phyloP scores from a whole-genome alignment of 2,113 vertebrate genomes.

The Austrofundulus limnaeus region DNA sequence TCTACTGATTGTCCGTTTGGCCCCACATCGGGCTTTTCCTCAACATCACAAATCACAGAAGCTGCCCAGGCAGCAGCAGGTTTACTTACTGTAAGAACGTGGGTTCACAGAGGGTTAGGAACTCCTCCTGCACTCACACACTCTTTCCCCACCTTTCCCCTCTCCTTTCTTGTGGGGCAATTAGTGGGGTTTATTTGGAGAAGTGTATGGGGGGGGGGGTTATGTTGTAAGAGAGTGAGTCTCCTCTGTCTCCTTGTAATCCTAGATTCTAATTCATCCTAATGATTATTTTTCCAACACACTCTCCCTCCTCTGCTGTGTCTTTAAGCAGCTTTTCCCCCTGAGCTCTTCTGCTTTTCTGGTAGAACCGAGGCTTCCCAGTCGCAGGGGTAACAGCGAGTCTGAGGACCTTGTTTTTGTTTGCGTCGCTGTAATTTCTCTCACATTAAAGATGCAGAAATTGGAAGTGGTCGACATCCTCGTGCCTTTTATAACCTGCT shows the following conservation, averaged over 20 bases:
- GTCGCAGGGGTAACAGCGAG: conserved; percentile 9
- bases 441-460: conserved; percentile 18
- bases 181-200: conserved; percentile 70
- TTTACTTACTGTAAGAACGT: conserved; percentile 14
- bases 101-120: conserved; percentile 13
- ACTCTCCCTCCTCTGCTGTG: conserved; percentile 50
- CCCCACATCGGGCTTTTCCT: not conserved
- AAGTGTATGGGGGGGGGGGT: conserved; percentile 21
- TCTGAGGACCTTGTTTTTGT: conserved; percentile 7
- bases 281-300: conserved; percentile 76
- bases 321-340: conserved; percentile 51
- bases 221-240: conserved; percentile 45
- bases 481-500: conserved; percentile 19
- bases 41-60: conserved; percentile 18
- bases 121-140: conserved; percentile 14
- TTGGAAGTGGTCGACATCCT: not conserved
- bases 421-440: conserved; percentile 27
- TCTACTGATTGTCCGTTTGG: conserved; percentile 23
- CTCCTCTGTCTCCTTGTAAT: conserved; percentile 57
- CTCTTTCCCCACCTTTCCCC: conserved; percentile 9
- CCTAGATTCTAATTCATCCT: conserved; percentile 75
- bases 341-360: conserved; percentile 48
- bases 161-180: conserved; percentile 51
- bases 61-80: conserved; percentile 10
- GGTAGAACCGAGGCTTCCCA: conserved; percentile 54